Base-by-base conservation (phyloP, 2,113 vertebrate species). In the Phodopus roborovskii region DNA sequence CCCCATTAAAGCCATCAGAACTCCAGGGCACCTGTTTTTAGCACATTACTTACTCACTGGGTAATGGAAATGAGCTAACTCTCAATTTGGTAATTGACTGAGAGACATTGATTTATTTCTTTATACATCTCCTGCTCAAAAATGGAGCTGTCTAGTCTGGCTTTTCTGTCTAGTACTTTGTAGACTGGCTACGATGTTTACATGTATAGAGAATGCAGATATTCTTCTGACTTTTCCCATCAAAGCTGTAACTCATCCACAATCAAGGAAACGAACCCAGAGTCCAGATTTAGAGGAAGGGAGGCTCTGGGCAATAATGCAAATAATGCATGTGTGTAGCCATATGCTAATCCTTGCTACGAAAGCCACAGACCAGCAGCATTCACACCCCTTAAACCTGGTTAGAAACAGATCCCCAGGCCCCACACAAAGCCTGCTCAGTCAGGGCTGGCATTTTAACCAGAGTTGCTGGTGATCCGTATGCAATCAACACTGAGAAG, bases 41-140 rank as follows among this genome's bases (percentile, higher is more conserved):
- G 56, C 45, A 50, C 48, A 66, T 84, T 42, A 26, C 62, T 85
- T 68, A 53, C 81, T 94, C 79, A 42, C 68, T 64, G 48, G 71
- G 33, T 78, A n/a, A 95, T 68, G 88, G 94, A 56, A 96, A 91
- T 88, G 30, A 62, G 81, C 79, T 88, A 92, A 88, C 92, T 95
- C 85, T 94, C 94, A 91, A 45, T 85, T 93, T 93, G 74, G 48
- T 91, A 89, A 96, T 50, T 89, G 92, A 86, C 90, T 45, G 84
- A 78, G 84, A 96, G 60, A 94, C 83, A 87, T 90, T 90, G 78
- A 88, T 91, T 92, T 88, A 62, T 85, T 95, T 95, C 93, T 70
- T 82, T 50, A 82, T 85, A 85, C 45, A 90, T 95, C 88, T 66
- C 79, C 89, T 88, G 70, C 70, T 24, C 88, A 26, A 74, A 74